A percentile compares a stretch with the other conserved stretches of the same genome.
phyloP scores from a whole-genome alignment of 2,888 invertebrate species.

The Zelleria hepariella region DNA sequence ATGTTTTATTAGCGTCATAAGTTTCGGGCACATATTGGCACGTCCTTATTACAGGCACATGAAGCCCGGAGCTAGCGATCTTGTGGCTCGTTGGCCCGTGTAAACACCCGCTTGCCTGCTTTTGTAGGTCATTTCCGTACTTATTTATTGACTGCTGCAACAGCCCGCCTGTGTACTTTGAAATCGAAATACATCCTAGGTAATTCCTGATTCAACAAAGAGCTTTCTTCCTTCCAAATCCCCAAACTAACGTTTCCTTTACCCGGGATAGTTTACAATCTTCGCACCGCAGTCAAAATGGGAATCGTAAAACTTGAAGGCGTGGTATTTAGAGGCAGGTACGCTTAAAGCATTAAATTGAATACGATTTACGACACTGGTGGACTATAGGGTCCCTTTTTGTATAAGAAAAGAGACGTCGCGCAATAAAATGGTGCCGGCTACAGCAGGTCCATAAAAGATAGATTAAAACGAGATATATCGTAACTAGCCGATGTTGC shows the following conservation, averaged over 20 bases:
- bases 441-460: conserved; percentile 19
- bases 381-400: neutral
- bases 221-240: neutral
- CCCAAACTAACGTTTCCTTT: neutral
- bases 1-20: neutral
- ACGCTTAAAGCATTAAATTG: neutral
- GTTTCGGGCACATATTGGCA: neutral
- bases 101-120: neutral
- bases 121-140: conserved; percentile 3
- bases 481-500: conserved; percentile 4
- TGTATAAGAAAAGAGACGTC: neutral
- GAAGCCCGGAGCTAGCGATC: conserved; percentile 1
- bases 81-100: neutral
- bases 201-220: neutral
- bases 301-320: neutral
- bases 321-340: neutral
- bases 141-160: neutral
- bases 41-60: conserved; percentile 5
- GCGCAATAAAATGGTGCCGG: neutral
- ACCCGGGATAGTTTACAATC: neutral
- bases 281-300: neutral
- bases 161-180: neutral
- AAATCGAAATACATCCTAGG: neutral
- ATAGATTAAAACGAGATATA: conserved; percentile 25
- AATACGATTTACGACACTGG: neutral